Conservation (phyloP, 2,113 vertebrate species). For the Prolemur simus region DNA sequence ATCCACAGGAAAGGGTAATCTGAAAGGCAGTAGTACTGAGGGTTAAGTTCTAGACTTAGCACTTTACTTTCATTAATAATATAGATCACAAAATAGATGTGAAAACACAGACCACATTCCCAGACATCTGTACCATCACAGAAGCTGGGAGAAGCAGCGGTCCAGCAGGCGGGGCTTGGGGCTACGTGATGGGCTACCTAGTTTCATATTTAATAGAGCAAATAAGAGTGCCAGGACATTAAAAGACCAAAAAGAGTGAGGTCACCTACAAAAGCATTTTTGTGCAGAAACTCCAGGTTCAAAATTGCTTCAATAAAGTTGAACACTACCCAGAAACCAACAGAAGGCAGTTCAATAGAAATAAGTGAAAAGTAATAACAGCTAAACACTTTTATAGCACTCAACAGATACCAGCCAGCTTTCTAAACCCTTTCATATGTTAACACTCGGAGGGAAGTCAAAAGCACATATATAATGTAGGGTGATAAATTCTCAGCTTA, state of each 20-base stretch:
- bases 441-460: neutral
- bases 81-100: neutral
- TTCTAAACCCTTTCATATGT: neutral
- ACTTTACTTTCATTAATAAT: neutral
- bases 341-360: neutral
- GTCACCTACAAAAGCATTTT: neutral
- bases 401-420: neutral
- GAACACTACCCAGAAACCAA: neutral
- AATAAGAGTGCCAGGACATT: neutral
- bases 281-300: neutral
- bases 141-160: neutral
- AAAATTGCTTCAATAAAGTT: slow-evolving; percentile 24
- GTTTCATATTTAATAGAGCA: neutral
- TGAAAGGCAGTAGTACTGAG: neutral
- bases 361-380: neutral
- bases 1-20: neutral
- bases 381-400: neutral
- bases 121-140: neutral
- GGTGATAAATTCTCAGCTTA: neutral
- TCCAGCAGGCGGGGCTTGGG: neutral
- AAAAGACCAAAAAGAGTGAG: neutral
- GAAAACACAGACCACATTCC: neutral
- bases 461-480: neutral
- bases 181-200: neutral
- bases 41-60: neutral